Evolutionary conservation across 53 echinoderm and acorn worm genomes (phyloP), one percentile per base, ranked within the genome.

Genomic region (Antedon mediterranea): DNA sequence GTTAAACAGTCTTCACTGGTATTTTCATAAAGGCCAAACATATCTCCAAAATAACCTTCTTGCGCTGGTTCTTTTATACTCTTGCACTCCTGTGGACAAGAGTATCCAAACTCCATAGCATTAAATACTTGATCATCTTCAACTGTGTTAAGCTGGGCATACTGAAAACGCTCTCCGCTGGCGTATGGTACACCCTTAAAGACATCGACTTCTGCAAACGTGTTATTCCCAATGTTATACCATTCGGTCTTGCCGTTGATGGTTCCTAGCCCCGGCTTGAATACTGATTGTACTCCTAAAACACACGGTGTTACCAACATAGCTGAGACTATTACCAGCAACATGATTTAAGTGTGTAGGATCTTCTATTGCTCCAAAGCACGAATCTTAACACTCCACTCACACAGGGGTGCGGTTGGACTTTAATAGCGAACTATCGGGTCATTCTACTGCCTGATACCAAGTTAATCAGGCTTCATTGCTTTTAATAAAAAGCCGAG

Each of bases 171-270:
- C 32, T 85, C 73, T 32, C 79, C 79, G 0, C 80, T 86, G 2
- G 88, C 83, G 72, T 91, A 91, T 2, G 91, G 91, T 27, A 91
- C 77, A 4, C 91, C 88, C 0, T 33, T 81, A 76, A 91, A 88
- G 32, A 74, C 72, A 28, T 33, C 44, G 0, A 91, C 34, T 32
- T 88, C 71, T 0, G 4, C 34, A 13, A 3, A 14, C 28, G 3
- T 4, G 34, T 33, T 28, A 14, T 76, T 34, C 3, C 28, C 34
- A 26, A 28, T 33, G 30, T 75, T 34, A 27, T 80, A 79, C 6
- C 80, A 18, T 28, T 33, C 76, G 33, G 76, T 28, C 5, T 3
- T 11, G 0, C 28, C 32, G 9, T 9, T 4, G 11, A 34, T 76
- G 3, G 32, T 34, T 4, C 32, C 76, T 76, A 33, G 23, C 7